Evolutionary conservation across 2,797 vertebrate genomes (phyloP).

Genomic region (Scolopax bukidnonensis): DNA sequence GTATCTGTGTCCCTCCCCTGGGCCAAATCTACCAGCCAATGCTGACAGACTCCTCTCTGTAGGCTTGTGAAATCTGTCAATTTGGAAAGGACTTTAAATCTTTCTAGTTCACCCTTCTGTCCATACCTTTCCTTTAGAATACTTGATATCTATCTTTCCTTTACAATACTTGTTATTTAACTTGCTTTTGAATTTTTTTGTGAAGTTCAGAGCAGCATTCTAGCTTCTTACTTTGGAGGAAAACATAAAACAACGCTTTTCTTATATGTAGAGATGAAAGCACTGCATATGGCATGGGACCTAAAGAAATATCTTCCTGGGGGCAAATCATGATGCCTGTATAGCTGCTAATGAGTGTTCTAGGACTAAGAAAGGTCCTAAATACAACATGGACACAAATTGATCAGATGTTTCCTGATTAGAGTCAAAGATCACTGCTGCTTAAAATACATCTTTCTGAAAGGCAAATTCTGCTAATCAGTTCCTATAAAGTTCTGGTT

Average conservation of each 20-base stretch:
- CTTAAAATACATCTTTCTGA: neutral
- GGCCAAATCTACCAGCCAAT: neutral
- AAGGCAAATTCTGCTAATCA: neutral
- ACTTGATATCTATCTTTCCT: neutral
- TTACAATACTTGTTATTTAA: neutral
- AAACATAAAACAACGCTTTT: neutral
- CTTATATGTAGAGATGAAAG: neutral
- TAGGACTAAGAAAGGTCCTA: neutral
- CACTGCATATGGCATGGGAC: neutral
- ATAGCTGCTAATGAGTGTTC: neutral
- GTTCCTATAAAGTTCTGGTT: neutral
- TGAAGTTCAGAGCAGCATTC: neutral
- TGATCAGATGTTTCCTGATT: neutral
- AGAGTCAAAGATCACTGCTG: neutral
- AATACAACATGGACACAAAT: neutral
- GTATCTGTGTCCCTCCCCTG: neutral
- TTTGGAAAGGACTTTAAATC: fast-evolving
- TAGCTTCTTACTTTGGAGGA: neutral
- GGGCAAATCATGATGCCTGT: neutral
- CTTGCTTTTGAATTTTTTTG: neutral
- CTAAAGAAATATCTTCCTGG: neutral
- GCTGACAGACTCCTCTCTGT: neutral
- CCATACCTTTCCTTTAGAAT: neutral
- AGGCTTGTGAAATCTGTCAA: neutral
- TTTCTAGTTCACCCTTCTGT: neutral